A percentile compares a stretch with the other conserved stretches of the same genome.
Evolutionary conservation across 1,140 invertebrate genomes (phyloP).

Genomic region (Potamilus streckersoni): DNA sequence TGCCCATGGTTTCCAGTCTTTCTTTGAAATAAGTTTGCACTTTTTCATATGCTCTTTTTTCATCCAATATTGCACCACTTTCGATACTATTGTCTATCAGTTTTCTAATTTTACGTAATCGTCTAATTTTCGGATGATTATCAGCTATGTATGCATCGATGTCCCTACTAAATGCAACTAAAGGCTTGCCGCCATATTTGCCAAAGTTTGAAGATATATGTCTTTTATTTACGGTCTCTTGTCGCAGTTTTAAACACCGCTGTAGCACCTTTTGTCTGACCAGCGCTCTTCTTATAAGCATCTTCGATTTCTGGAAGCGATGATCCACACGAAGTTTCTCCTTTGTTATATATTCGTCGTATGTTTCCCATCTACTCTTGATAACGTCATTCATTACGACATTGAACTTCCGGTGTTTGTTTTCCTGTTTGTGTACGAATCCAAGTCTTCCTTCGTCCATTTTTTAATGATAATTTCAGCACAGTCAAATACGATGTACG

Average conservation of each 20-base stretch:
- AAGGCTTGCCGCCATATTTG: slow-evolving; percentile 21
- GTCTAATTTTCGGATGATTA: slow-evolving; percentile 31
- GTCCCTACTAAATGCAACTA: slow-evolving; percentile 25
- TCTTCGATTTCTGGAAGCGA: slow-evolving; percentile 29
- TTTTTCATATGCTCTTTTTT: slow-evolving; percentile 12
- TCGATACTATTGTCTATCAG: slow-evolving; percentile 26
- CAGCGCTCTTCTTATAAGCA: slow-evolving; percentile 25
- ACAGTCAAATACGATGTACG: no score
- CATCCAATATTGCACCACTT: slow-evolving; percentile 25
- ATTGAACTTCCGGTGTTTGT: slow-evolving; percentile 28
- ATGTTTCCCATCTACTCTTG: slow-evolving; percentile 27
- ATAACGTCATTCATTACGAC: slow-evolving; percentile 31
- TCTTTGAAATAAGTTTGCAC: neutral
- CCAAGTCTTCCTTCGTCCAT: slow-evolving; percentile 31
- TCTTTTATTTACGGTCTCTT: neutral
- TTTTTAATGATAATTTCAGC: neutral
- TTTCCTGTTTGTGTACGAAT: slow-evolving; percentile 21
- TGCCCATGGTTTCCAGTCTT: no score
- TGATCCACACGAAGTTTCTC: slow-evolving; percentile 2
- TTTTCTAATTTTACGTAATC: slow-evolving; percentile 20
- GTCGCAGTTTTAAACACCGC: slow-evolving; percentile 27
- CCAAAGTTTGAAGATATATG: slow-evolving; percentile 7
- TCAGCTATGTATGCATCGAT: slow-evolving; percentile 27
- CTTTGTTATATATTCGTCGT: slow-evolving; percentile 15
- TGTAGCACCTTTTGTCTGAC: slow-evolving; percentile 31